Conservation (phyloP, 2,113 vertebrate species). For the Mola mola region DNA sequence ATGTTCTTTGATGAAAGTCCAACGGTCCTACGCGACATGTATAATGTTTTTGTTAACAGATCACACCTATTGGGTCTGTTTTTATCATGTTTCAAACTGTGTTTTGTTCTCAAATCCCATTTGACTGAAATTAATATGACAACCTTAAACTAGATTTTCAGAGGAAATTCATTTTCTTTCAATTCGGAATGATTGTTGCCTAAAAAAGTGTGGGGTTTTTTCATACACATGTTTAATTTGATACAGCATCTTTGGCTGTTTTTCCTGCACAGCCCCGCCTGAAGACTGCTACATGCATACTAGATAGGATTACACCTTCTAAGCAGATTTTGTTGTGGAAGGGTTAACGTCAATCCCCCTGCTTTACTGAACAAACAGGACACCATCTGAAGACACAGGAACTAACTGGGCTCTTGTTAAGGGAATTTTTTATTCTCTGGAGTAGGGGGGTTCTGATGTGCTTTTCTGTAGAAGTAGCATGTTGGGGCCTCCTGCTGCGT, state of each 20-base stretch:
- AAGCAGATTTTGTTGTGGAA: conserved; percentile 83
- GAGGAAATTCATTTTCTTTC: conserved; percentile 70
- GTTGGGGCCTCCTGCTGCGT: conserved; percentile 77
- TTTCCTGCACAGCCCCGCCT: conserved; percentile 81
- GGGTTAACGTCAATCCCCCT: conserved; percentile 78
- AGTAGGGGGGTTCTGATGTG: conserved; percentile 39
- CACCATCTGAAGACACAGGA: conserved; percentile 80
- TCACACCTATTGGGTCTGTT: conserved; percentile 69
- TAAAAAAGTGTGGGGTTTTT: conserved; percentile 68
- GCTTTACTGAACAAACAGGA: conserved; percentile 77
- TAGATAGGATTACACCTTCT: conserved; percentile 86
- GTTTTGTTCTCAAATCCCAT: conserved; percentile 80
- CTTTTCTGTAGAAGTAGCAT: conserved; percentile 71
- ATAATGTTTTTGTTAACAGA: conserved; percentile 63
- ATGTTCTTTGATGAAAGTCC: conserved; percentile 39
- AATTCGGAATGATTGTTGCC: conserved; percentile 67
- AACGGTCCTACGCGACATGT: neutral
- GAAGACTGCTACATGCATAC: conserved; percentile 83
- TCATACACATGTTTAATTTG: conserved; percentile 81
- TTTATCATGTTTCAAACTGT: conserved; percentile 66
- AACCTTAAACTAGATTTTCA: conserved; percentile 82
- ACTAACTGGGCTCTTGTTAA: conserved; percentile 76
- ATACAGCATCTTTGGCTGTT: conserved; percentile 85
- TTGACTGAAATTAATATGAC: conserved; percentile 83
- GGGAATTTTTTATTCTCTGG: conserved; percentile 51